These are phyloP conservation scores for Phycodurus eques DNA, from an alignment of 2,113 vertebrate species.

Conservation along the genomic window DNA sequence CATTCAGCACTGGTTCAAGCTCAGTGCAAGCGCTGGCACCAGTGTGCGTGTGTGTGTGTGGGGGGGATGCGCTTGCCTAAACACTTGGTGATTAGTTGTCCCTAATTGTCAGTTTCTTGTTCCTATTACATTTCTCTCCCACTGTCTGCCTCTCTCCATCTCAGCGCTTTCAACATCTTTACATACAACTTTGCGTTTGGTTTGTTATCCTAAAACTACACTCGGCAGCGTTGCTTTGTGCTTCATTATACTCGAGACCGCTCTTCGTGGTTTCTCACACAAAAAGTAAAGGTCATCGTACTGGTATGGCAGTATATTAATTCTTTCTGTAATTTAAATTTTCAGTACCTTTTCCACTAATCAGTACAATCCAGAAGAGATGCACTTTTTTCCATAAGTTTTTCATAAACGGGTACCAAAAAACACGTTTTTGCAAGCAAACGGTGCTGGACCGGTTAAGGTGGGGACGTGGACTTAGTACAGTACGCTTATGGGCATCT, in stretches of 20 bases:
- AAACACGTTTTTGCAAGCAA: too few species aligned
- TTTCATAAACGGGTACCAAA: neutral
- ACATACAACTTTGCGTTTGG: conserved; percentile 36
- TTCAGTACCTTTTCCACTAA: neutral
- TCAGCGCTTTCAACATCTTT: conserved; percentile 43
- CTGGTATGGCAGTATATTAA: neutral
- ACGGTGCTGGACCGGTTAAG: neutral
- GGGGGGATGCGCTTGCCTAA: conserved; percentile 73
- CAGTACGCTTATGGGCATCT: too few species aligned
- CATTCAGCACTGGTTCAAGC: conserved; percentile 77
- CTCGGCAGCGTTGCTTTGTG: conserved; percentile 11
- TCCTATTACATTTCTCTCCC: conserved; percentile 58
- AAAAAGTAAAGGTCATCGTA: neutral
- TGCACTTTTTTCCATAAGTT: neutral
- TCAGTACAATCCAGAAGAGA: neutral
- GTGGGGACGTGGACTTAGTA: neutral
- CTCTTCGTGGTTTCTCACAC: neutral
- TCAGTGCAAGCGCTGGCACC: conserved; percentile 73
- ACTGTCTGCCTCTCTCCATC: conserved; percentile 17
- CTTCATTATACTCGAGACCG: conserved; percentile 18
- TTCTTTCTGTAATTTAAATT: conserved; percentile 3
- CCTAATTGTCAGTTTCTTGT: conserved; percentile 74
- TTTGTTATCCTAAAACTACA: conserved; percentile 31
- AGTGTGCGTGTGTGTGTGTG: conserved; percentile 25
- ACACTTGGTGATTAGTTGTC: conserved; percentile 74